Conservation (phyloP, 2,113 vertebrate species). For the Rhinolophus ferrumequinum region DNA sequence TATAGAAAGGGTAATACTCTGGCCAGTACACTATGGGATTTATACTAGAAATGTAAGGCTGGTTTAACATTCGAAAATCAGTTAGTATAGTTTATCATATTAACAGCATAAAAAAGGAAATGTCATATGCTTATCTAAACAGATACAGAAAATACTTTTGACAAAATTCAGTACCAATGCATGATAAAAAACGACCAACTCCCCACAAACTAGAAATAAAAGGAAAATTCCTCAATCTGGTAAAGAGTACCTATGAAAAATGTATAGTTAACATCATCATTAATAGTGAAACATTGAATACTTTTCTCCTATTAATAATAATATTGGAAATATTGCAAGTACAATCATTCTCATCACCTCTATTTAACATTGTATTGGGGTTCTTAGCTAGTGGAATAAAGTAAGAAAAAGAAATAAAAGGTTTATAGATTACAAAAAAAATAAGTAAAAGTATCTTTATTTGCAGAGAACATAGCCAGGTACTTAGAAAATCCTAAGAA, state of each 20-base stretch:
- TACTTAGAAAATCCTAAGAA: not conserved
- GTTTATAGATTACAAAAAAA: not conserved
- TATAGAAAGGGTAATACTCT: not conserved
- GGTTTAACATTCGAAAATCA: not conserved
- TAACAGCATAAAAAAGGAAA: conserved; percentile 17
- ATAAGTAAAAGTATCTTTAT: not conserved
- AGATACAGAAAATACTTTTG: not conserved
- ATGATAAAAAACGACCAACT: not conserved
- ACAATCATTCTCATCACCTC: not conserved
- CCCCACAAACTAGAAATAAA: not conserved
- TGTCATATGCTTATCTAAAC: not conserved
- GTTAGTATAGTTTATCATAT: not conserved
- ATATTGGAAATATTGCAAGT: not conserved
- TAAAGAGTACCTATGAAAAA: not conserved
- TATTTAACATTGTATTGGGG: not conserved
- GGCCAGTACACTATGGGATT: not conserved
- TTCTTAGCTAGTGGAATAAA: conserved; percentile 21
- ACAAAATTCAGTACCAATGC: not conserved
- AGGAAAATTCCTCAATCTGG: not conserved
- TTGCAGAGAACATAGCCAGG: not conserved
- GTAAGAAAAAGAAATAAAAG: conserved; percentile 54
- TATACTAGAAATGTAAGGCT: not conserved
- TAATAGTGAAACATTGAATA: not conserved
- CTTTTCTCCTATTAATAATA: not conserved
- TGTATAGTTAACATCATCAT: not conserved